A percentile compares a stretch with the other conserved stretches of the same genome.
phyloP scores from a whole-genome alignment of 2,888 invertebrate species.

The Fabriciana adippe region DNA sequence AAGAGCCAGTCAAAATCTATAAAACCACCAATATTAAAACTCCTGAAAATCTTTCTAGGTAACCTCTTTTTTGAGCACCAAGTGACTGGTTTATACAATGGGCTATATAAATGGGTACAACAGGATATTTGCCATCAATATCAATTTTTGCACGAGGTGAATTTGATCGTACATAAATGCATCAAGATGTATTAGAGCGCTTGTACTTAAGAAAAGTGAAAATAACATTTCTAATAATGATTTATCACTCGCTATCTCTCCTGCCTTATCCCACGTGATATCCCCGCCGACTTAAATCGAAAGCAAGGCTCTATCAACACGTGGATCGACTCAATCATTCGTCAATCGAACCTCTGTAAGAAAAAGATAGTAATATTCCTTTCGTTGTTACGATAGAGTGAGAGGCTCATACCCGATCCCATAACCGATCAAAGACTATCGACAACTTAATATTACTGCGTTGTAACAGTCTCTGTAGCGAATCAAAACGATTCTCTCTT shows the following conservation, averaged over 20 bases:
- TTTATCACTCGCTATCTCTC: neutral
- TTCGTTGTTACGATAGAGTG: constrained; percentile 52
- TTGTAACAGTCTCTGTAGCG: constrained; percentile 8
- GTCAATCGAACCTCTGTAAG: constrained; percentile 65
- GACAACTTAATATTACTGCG: neutral
- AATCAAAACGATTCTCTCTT: constrained; percentile 14
- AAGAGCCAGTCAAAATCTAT: too few relatives aligned
- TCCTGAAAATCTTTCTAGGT: too few relatives aligned
- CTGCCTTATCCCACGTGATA: constrained; percentile 2
- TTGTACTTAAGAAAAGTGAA: too few relatives aligned
- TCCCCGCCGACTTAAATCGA: neutral
- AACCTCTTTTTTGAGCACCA: too few relatives aligned
- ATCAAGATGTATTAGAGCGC: too few relatives aligned
- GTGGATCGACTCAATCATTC: constrained; percentile 67
- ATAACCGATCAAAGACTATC: constrained; percentile 1
- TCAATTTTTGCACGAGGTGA: too few relatives aligned
- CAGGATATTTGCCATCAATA: too few relatives aligned
- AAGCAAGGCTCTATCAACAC: constrained; percentile 21
- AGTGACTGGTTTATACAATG: too few relatives aligned
- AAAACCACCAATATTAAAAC: too few relatives aligned
- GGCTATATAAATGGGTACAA: too few relatives aligned
- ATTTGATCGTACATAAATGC: too few relatives aligned
- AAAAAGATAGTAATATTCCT: constrained; percentile 64
- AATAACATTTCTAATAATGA: constrained; percentile 5
- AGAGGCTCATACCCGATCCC: constrained; percentile 41